phyloP scores from a whole-genome alignment of 2,113 vertebrate species.

The Melanerpes formicivorus region DNA sequence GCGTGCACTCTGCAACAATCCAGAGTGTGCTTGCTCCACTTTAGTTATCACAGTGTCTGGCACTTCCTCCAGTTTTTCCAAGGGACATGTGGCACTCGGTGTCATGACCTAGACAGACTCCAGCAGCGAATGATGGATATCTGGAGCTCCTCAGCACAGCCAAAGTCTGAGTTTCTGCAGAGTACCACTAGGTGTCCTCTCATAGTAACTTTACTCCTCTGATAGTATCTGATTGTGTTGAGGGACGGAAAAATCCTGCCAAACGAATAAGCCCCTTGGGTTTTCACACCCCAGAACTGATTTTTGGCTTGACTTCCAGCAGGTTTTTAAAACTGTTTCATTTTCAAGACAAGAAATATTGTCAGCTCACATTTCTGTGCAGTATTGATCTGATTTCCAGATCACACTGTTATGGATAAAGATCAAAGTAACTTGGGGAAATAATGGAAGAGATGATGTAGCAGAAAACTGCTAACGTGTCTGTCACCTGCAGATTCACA shows the following conservation, averaged over 20 bases:
- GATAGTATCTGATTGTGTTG: not conserved
- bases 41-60: not conserved
- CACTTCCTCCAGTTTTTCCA: not conserved
- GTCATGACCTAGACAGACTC: not conserved
- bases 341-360: not conserved
- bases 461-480: not conserved
- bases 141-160: not conserved
- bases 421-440: not conserved
- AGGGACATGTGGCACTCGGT: not conserved
- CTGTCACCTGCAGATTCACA: not conserved
- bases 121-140: not conserved
- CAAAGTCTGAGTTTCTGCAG: not conserved
- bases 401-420: not conserved
- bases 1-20: not conserved
- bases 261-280: not conserved
- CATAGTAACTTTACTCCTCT: not conserved
- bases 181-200: conserved; percentile 19
- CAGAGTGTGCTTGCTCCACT: not conserved
- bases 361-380: not conserved
- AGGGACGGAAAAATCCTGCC: not conserved
- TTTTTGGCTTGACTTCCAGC: not conserved
- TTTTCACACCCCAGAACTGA: not conserved
- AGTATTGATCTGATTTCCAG: not conserved
- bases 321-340: not conserved
- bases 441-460: not conserved